Evolutionary conservation across 2,113 vertebrate genomes (phyloP), one percentile per base, ranked within the genome.

Genomic region (Podarcis raffonei): DNA sequence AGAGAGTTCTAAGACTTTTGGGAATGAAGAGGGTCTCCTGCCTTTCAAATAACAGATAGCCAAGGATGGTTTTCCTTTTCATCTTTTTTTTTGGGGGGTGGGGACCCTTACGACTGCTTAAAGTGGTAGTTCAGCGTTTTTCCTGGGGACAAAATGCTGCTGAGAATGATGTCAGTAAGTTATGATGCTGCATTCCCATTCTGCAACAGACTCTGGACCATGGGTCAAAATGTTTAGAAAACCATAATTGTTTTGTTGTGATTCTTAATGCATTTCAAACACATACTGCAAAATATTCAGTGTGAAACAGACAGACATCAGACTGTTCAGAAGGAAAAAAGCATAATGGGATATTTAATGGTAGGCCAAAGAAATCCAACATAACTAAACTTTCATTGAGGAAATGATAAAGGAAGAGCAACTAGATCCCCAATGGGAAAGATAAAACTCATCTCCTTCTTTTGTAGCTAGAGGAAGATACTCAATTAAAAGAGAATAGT

Each of bases 311-410:
- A 83, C 35, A 57, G 39, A 22, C 8, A 72, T 25, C 27, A 72
- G 9, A 30, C n/a, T 84, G 68, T 32, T 84, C 27, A 48, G 42
- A 18, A 32, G 42, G 20, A 57, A 35, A 30, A 57, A 57, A 39
- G 11, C 42, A 71, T 53, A 71, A 83, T 83, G 66, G 48, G 48
- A 48, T 48, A 48, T 48, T 48, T 48, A 48, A 53, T 53, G 48
- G 48, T 53, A 53, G 2, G 48, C 48, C 48, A 53, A 53, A 53
- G 48, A 53, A 76, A 39, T 53, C 48, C 57, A 76, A 7, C 71
- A 90, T 86, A 92, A 35, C 57, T 74, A 57, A 66, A 85, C 77
- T 82, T 89, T 90, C 87, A 90, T 75, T 82, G 69, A 89, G 27
- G 32, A 92, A 92, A 84, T 87, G 81, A 92, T 48, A 85, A 91